These are phyloP conservation scores for Cryptoprocta ferox DNA, from an alignment of 2,797 vertebrate genomes.

Conservation along the genomic window DNA sequence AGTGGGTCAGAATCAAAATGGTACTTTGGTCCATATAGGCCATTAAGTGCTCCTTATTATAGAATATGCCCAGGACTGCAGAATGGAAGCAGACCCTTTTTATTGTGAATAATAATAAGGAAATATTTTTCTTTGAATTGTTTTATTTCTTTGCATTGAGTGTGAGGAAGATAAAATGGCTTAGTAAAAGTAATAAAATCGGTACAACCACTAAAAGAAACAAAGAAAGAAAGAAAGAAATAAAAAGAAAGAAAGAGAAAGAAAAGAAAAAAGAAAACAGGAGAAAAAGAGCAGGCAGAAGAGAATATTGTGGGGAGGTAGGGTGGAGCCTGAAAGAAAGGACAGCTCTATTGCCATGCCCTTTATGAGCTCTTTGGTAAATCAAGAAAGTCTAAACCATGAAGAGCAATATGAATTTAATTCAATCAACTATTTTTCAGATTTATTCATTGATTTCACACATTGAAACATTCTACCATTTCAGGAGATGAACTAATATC, in stretches of 20 bases:
- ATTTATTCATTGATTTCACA: background rate
- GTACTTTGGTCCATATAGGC: background rate
- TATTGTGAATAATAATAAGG: background rate
- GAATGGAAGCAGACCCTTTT: background rate
- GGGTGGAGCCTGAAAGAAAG: background rate
- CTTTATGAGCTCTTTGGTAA: background rate
- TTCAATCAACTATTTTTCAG: background rate
- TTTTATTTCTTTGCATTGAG: background rate
- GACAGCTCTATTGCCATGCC: background rate
- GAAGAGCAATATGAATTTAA: background rate
- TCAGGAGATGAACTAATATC: background rate
- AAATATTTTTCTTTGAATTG: background rate
- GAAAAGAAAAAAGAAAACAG: accelerated
- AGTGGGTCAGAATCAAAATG: background rate
- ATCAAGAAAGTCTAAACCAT: background rate
- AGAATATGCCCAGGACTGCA: background rate
- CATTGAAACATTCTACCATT: background rate
- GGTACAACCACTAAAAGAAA: background rate
- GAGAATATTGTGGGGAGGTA: background rate
- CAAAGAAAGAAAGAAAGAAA: no score
- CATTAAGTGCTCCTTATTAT: background rate
- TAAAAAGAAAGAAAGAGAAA: no score
- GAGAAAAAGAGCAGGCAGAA: background rate
- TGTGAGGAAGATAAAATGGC: background rate
- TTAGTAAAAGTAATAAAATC: background rate